phyloP scores from a whole-genome alignment of 1,140 invertebrate genomes.

The Pseudomyrmex flavicornis region DNA sequence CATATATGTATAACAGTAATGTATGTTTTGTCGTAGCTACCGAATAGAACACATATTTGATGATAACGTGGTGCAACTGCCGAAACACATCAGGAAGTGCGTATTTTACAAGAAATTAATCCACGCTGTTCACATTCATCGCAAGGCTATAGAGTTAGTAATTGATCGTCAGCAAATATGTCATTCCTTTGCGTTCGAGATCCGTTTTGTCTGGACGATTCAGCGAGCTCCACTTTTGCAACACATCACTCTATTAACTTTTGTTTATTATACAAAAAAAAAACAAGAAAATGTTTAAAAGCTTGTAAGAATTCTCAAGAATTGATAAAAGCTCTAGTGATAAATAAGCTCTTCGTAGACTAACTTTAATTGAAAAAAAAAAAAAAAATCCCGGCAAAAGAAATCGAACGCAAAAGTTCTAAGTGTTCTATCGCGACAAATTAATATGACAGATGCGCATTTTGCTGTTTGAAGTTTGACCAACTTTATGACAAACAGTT shows the following conservation, averaged over 20 bases:
- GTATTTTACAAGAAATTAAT: constrained; percentile 25
- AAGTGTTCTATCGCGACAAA: background rate
- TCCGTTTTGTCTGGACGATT: background rate
- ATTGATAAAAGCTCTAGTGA: no score
- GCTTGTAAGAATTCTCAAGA: background rate
- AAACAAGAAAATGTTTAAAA: background rate
- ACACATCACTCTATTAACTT: background rate
- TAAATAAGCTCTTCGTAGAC: no score
- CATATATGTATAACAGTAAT: no score
- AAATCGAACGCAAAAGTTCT: background rate
- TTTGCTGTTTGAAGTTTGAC: constrained; percentile 49
- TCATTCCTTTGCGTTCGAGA: background rate
- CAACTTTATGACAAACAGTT: constrained; percentile 29
- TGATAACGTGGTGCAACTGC: background rate
- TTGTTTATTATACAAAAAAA: background rate
- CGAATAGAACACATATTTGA: constrained; percentile 44
- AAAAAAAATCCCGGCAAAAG: constrained; percentile 2
- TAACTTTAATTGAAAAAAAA: background rate
- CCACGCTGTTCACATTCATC: constrained; percentile 31
- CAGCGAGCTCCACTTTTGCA: background rate
- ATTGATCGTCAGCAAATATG: background rate
- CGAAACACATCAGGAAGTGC: constrained; percentile 15
- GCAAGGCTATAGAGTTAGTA: constrained; percentile 42
- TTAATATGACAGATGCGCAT: constrained; percentile 10
- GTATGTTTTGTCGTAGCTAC: constrained; percentile 1